Base-by-base conservation (phyloP, 2,113 vertebrate genomes). In the Cavia aperea region DNA sequence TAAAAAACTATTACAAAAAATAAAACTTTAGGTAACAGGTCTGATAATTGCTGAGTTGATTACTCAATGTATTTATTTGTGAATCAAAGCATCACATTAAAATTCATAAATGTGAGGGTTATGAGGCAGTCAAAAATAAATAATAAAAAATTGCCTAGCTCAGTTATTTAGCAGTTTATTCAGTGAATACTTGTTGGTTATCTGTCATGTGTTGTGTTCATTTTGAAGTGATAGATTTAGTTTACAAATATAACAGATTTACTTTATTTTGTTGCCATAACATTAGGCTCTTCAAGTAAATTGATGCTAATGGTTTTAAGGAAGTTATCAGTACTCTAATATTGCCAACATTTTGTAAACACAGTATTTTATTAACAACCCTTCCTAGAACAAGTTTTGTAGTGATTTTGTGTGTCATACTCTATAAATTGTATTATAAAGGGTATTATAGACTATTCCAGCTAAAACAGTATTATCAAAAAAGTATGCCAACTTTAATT, bases 301-400 rank as follows among this genome's bases (percentile, higher is more conserved):
- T 87, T 86, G 81, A 86, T 77, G 16, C 24, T 9, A 0, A 63
- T 49, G 23, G 2, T n/a, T n/a, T 88, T 75, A 68, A 68, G 60
- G 46, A 16, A 73, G 18, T 26, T 24, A 84, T 13, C 62, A 75
- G 39, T 43, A 78, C 33, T 18, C 14, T 33, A 60, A 31, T 26
- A 33, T 21, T 79, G 14, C 43, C 46, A 46, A 19, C 33, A 29
- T 79, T 93, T 97, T 56, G 96, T 96, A 98, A 98, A 98, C 96
- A 97, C 94, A 97, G 96, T 88, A 96, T 98, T 98, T 99, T 98
- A 98, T 98, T 99, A 98, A 97, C 98, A 99, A 99, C 96, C 97
- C 97, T 98, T 54, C 51, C 98, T 81, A 98, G 98, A 97, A 97
- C 95, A 91, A 95, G 96, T 90, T 89, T 85, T 92, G 96, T 95